phyloP scores from a whole-genome alignment of 2,888 invertebrate species.

The Latrodectus elegans region DNA sequence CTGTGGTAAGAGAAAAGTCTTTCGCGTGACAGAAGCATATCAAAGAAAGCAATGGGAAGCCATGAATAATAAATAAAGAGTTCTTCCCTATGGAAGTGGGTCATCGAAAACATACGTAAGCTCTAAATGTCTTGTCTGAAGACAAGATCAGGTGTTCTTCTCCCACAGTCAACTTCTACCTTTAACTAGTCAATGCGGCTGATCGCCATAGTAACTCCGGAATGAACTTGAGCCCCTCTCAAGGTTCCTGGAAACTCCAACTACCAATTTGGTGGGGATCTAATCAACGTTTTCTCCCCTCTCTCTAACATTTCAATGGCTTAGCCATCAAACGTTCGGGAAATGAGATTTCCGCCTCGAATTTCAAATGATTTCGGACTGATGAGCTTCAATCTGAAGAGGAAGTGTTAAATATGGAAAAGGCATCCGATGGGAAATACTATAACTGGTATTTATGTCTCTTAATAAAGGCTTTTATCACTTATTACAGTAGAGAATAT shows the following conservation, averaged over 20 bases:
- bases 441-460: too few relatives aligned
- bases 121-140: constrained; percentile 34
- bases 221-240: constrained; percentile 8
- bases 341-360: not conserved
- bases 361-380: not conserved
- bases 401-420: too few relatives aligned
- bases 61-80: constrained; percentile 43
- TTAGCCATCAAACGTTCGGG: not conserved
- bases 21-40: constrained; percentile 24
- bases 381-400: not conserved
- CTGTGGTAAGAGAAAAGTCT: not conserved
- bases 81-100: constrained; percentile 9
- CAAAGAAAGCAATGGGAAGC: not conserved
- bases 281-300: constrained; percentile 19
- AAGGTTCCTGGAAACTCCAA: constrained; percentile 2
- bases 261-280: constrained; percentile 24
- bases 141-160: constrained; percentile 50
- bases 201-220: constrained; percentile 44
- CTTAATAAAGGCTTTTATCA: too few relatives aligned
- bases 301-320: not conserved
- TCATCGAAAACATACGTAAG: constrained; percentile 19
- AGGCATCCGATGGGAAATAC: too few relatives aligned
- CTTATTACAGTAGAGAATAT: too few relatives aligned
- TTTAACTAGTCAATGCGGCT: constrained; percentile 14
- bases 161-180: constrained; percentile 39